These are phyloP conservation scores for Anhinga anhinga DNA, from an alignment of 2,113 vertebrate genomes.

Conservation along the genomic window DNA sequence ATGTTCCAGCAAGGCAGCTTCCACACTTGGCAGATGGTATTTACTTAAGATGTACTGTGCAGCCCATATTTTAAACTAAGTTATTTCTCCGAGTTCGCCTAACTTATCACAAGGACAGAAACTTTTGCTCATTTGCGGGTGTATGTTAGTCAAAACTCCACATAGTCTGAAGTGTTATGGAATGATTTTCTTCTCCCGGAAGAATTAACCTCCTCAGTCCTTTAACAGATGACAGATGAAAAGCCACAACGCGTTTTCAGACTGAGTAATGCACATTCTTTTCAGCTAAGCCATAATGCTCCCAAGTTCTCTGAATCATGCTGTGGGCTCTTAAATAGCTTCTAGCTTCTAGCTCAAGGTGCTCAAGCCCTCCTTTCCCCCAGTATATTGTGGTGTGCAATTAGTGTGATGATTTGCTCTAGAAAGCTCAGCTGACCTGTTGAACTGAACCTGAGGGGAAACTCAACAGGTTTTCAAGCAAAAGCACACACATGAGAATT, in stretches of 20 bases:
- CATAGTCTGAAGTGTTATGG: neutral
- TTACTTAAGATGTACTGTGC: neutral
- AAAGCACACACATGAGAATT: neutral
- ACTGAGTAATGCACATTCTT: slow-evolving; percentile 48
- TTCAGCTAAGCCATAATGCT: slow-evolving; percentile 19
- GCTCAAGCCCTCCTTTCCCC: neutral
- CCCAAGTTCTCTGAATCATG: slow-evolving; percentile 6
- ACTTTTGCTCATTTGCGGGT: neutral
- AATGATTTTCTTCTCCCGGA: neutral
- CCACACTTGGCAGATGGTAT: neutral
- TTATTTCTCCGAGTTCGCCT: neutral
- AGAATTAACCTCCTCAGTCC: neutral
- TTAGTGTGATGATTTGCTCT: neutral
- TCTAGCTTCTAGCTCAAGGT: neutral
- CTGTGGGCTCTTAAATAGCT: neutral
- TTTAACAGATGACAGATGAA: neutral
- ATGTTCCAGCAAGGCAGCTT: slow-evolving; percentile 8
- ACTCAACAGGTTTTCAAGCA: neutral
- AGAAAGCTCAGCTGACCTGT: neutral
- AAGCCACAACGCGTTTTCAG: neutral
- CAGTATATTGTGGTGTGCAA: neutral
- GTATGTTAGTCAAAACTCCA: neutral
- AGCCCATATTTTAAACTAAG: neutral
- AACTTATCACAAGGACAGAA: neutral
- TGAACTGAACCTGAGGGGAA: neutral